These are phyloP conservation scores for Autographa pulchrina DNA, from an alignment of 2,888 invertebrate genomes.

Conservation along the genomic window DNA sequence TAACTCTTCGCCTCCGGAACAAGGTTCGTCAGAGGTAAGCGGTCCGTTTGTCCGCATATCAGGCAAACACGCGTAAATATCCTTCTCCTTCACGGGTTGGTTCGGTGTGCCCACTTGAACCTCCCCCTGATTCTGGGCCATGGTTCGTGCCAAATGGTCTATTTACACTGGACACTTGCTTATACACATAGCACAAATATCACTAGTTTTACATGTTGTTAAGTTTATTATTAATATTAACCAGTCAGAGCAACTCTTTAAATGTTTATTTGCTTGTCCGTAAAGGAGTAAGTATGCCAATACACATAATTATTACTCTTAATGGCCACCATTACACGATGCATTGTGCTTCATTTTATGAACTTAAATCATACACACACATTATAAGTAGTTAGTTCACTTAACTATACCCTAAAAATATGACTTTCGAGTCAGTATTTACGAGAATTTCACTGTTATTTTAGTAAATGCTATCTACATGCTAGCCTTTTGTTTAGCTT, in stretches of 20 bases:
- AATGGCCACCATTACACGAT: conserved; percentile 90
- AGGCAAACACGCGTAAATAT: conserved; percentile 88
- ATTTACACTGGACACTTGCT: conserved; percentile 80
- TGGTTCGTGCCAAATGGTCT: conserved; percentile 77
- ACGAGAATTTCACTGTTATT: conserved; percentile 75
- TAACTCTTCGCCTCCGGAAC: conserved; percentile 94
- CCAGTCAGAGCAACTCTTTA: conserved; percentile 67
- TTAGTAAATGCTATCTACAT: conserved; percentile 87
- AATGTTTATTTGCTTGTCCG: conserved; percentile 79
- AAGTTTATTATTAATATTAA: conserved; percentile 65
- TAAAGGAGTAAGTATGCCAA: conserved; percentile 87
- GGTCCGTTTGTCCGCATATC: conserved; percentile 88
- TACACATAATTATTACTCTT: conserved; percentile 89
- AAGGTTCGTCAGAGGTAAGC: conserved; percentile 85
- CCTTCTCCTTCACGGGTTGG: conserved; percentile 87
- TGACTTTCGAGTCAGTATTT: conserved; percentile 70
- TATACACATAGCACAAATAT: conserved; percentile 76
- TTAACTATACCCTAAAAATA: conserved; percentile 68
- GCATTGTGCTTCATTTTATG: conserved; percentile 84
- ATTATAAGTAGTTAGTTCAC: conserved; percentile 69
- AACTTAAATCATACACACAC: conserved; percentile 70
- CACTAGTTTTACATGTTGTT: conserved; percentile 79
- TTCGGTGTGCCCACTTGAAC: conserved; percentile 87
- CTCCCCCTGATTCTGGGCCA: conserved; percentile 89
- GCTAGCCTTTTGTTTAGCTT: conserved; percentile 89